Conservation (phyloP, 1,140 invertebrate genomes). For the Heliconius hermathena region DNA sequence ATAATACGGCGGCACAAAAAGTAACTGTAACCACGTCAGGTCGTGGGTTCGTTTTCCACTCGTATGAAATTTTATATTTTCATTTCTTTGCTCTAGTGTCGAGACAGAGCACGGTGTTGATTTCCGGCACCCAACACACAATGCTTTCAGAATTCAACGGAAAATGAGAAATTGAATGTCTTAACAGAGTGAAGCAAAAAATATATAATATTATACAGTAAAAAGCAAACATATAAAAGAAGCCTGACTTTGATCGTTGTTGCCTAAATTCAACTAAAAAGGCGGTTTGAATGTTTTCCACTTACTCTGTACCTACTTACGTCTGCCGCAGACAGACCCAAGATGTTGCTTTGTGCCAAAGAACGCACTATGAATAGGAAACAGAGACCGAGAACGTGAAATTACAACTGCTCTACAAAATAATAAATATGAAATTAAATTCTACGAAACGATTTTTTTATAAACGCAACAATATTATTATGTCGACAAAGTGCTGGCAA, state of each 20-base stretch:
- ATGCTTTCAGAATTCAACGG: too few species aligned
- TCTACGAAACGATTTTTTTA: neutral
- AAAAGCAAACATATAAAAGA: slow-evolving; percentile 2
- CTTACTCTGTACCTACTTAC: slow-evolving; percentile 19
- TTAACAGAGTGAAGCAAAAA: too few species aligned
- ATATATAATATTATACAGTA: neutral
- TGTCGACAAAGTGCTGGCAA: neutral
- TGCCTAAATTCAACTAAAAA: slow-evolving; percentile 23
- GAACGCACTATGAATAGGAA: slow-evolving; percentile 26
- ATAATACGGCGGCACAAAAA: too few species aligned
- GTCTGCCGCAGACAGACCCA: slow-evolving; percentile 27
- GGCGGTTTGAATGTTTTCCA: slow-evolving; percentile 23
- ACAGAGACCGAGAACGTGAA: neutral
- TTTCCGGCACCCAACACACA: too few species aligned
- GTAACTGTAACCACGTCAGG: too few species aligned
- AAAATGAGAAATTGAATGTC: too few species aligned
- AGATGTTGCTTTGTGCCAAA: slow-evolving; percentile 30
- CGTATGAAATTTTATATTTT: too few species aligned
- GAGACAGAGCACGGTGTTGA: too few species aligned
- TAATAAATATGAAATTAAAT: neutral
- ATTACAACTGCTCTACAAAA: neutral
- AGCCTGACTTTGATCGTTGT: neutral
- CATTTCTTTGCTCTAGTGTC: too few species aligned
- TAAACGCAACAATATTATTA: neutral
- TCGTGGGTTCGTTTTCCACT: too few species aligned